phyloP scores from a whole-genome alignment of 1,140 invertebrate genomes.

The Papilio machaon region DNA sequence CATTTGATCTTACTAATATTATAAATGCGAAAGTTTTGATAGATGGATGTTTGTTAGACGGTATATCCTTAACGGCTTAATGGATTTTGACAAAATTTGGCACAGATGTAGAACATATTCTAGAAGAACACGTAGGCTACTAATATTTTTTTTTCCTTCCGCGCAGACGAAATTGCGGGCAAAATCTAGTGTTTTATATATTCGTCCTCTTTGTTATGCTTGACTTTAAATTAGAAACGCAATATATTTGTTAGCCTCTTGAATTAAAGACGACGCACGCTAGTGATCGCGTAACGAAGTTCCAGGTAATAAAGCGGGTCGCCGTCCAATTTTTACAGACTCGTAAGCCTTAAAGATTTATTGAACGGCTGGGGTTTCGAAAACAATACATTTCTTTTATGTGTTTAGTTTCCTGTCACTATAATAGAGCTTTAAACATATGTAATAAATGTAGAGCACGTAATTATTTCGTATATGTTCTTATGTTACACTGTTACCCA shows the following conservation, averaged over 20 bases:
- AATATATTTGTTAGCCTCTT: constrained; percentile 6
- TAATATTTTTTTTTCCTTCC: too few relatives aligned
- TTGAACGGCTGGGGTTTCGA: constrained; percentile 13
- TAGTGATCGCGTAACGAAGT: constrained; percentile 23
- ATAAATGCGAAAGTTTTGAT: too few relatives aligned
- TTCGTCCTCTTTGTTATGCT: background rate
- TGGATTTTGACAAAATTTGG: too few relatives aligned
- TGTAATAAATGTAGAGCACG: background rate
- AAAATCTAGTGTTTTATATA: too few relatives aligned
- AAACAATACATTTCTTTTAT: constrained; percentile 27
- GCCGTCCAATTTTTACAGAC: constrained; percentile 34
- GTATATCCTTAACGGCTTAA: too few relatives aligned
- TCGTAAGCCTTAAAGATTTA: constrained; percentile 28
- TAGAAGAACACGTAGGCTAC: too few relatives aligned
- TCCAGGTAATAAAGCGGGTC: constrained; percentile 34
- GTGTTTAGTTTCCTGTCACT: constrained; percentile 13
- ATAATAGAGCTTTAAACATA: background rate
- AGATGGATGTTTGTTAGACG: too few relatives aligned
- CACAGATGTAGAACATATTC: too few relatives aligned
- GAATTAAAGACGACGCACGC: constrained; percentile 8
- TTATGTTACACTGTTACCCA: background rate
- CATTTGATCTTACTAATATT: too few relatives aligned
- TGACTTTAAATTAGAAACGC: background rate
- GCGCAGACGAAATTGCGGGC: too few relatives aligned
- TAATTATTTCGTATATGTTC: background rate